Evolutionary conservation across 2,888 invertebrate species (phyloP).

Genomic region (Campoplex capitator): DNA sequence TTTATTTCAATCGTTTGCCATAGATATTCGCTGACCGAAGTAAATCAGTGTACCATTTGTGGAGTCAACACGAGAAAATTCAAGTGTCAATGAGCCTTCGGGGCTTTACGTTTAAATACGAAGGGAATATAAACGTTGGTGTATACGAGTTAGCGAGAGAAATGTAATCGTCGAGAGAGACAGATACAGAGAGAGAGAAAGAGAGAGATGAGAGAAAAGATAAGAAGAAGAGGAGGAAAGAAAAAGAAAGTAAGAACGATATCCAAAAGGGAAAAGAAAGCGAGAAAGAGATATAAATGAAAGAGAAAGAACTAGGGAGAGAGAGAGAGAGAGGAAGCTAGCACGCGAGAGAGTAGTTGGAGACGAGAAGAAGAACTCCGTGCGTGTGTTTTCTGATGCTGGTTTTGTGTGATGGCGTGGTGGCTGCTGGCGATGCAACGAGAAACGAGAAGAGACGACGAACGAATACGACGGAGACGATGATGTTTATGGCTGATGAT

Average conservation of each 20-base stretch:
- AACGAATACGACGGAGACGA: constrained; percentile 56
- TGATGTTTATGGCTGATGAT: constrained; percentile 66
- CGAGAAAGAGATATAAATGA: neutral
- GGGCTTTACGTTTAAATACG: neutral
- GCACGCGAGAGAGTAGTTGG: constrained; percentile 1
- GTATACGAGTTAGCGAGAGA: constrained; percentile 15
- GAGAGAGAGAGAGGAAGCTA: neutral
- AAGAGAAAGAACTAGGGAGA: neutral
- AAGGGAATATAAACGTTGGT: constrained; percentile 21
- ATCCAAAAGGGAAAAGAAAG: neutral
- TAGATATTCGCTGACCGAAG: neutral
- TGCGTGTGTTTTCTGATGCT: constrained; percentile 26
- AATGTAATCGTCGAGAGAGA: constrained; percentile 21
- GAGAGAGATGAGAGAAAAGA: neutral
- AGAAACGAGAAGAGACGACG: constrained; percentile 29
- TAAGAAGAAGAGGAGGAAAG: neutral
- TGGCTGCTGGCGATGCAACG: constrained; percentile 44
- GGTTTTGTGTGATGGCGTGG: constrained; percentile 39
- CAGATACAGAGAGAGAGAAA: neutral
- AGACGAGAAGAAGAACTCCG: constrained; percentile 19
- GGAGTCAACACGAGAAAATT: neutral
- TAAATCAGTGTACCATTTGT: neutral
- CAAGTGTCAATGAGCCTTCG: constrained; percentile 7
- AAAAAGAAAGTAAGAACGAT: neutral
- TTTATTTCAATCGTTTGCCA: neutral